Base-by-base conservation (phyloP, 2,797 vertebrate species). In the Synanceia verrucosa region DNA sequence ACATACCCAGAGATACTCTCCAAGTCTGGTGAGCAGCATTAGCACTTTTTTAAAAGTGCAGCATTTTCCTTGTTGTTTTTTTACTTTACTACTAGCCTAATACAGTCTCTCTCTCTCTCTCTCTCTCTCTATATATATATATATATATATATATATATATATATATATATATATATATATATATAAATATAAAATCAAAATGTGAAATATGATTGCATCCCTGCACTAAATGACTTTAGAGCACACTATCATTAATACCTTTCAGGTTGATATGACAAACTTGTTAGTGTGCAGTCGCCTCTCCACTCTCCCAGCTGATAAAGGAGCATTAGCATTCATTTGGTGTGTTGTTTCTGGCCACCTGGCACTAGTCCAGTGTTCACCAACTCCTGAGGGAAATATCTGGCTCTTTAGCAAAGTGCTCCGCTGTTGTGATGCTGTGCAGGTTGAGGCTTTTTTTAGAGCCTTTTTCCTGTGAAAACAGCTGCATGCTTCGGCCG, bases 241-340 rank as follows among this genome's bases (percentile, higher is more conserved):
- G 2, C 26, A 24, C 44, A 26, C 24, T 41, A 29, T 43, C 37
- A 39, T 33, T 18, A 10, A 34, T 16, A 18, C 37, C 5, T 53
- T 66, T 65, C 13, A 36, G 14, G 6, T 26, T 50, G 33, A 41
- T 26, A 55, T n/a, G n/a, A n/a, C n/a, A n/a, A n/a, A 59, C 8
- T 14, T n/a, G 14, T 43, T 39, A 23, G 5, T 39, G 16, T 36
- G 55, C 28, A 19, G 21, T 29, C 51, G 18, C 6, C 8, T 26
- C 14, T 51, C 28, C 24, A 31, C 24, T 29, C 51, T 37, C n/a
- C 13, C 23, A 56, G n/a, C 31, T 19, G 16, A 41, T 41, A 50
- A 33, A 10, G 60, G 44, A 56, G 37, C 47, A 59, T 18, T 41
- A 44, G 18, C 36, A 34, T 58, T 73, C 24, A 41, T 62, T 67